Percentiles rank a stretch among this genome's conserved stretches.
phyloP scores from a whole-genome alignment of 2,797 vertebrate species.

The Coendou prehensilis region DNA sequence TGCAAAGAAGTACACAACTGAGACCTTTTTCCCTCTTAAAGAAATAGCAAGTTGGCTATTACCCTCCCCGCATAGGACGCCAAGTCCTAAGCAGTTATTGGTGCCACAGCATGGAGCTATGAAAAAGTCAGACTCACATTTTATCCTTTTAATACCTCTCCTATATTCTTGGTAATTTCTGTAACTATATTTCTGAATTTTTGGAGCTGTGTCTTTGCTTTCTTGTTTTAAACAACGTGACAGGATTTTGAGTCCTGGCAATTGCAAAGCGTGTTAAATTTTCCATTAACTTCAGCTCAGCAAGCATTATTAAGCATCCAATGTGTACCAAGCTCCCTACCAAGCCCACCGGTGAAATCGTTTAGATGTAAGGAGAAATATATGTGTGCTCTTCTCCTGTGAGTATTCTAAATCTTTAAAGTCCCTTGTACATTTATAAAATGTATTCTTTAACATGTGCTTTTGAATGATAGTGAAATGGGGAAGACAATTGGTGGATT shows the following conservation, averaged over 20 bases:
- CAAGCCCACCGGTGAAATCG: neutral
- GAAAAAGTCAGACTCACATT: fast-evolving
- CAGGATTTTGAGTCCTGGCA: neutral
- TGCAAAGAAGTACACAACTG: neutral
- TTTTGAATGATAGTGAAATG: neutral
- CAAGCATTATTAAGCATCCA: neutral
- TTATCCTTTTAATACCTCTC: neutral
- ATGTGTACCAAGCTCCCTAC: neutral
- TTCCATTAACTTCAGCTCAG: neutral
- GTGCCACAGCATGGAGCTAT: fast-evolving
- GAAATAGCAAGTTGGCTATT: neutral
- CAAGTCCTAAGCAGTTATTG: neutral
- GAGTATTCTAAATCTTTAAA: neutral
- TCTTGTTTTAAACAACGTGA: neutral
- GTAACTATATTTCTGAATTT: neutral
- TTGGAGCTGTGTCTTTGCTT: neutral
- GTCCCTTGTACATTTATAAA: neutral
- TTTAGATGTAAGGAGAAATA: neutral
- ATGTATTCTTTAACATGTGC: neutral
- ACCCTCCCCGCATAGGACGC: fast-evolving
- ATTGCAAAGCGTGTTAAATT: neutral
- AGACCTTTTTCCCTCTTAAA: neutral
- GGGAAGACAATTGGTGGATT: too few species aligned
- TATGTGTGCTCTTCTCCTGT: neutral
- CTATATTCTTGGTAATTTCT: neutral